Percentiles rank a stretch among this genome's conserved stretches.
Evolutionary conservation across 2,113 vertebrate species (phyloP).

Genomic region (Sitta europaea): DNA sequence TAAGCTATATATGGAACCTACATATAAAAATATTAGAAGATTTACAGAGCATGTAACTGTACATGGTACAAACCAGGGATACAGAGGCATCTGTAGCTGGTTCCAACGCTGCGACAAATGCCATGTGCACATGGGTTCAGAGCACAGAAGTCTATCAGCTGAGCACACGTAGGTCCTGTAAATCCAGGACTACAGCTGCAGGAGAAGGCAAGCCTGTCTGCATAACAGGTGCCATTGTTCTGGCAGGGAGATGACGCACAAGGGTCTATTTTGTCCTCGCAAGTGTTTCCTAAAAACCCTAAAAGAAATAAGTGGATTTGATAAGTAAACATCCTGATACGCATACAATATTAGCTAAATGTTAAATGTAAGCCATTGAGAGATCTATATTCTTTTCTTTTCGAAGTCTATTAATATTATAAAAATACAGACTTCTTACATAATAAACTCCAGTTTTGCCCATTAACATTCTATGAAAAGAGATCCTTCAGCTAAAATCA

Average conservation of each 20-base stretch:
- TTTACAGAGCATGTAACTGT: background rate
- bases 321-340: background rate
- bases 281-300: slow-evolving; percentile 86
- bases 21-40: background rate
- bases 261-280: slow-evolving; percentile 89
- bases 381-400: background rate
- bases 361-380: background rate
- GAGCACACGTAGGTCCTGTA: slow-evolving; percentile 86
- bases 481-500: background rate
- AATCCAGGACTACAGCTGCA: slow-evolving; percentile 91
- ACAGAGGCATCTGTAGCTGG: slow-evolving; percentile 96
- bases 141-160: slow-evolving; percentile 94
- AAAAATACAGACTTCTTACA: background rate
- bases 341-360: background rate
- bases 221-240: slow-evolving; percentile 90
- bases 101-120: slow-evolving; percentile 90
- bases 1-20: background rate
- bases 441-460: background rate
- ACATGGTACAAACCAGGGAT: slow-evolving; percentile 85
- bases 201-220: slow-evolving; percentile 75
- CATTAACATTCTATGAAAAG: background rate
- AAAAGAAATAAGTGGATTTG: background rate
- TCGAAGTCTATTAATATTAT: background rate
- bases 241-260: slow-evolving; percentile 88
- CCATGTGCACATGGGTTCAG: slow-evolving; percentile 95